Conservation (phyloP, 2,797 vertebrate species). For the Psittacula derbiana region DNA sequence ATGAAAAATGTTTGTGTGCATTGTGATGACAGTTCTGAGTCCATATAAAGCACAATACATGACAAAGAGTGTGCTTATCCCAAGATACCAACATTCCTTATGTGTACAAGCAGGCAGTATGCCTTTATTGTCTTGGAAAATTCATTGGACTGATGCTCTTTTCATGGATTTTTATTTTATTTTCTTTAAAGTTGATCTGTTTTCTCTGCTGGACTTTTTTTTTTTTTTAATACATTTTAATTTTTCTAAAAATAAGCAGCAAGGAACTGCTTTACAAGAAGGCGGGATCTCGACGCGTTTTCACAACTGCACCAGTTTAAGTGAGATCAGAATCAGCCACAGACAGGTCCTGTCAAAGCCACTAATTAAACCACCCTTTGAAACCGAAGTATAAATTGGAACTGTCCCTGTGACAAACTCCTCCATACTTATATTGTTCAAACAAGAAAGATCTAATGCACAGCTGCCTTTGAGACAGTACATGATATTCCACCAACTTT, state of each 20-base stretch:
- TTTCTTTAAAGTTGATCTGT: not conserved
- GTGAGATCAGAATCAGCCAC: not conserved
- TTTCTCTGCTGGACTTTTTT: not conserved
- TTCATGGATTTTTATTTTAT: not conserved
- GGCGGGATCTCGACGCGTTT: not conserved
- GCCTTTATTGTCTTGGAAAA: constrained; percentile 47
- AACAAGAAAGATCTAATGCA: not conserved
- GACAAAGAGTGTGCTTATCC: constrained; percentile 49
- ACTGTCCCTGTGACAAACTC: not conserved
- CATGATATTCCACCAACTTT: not conserved
- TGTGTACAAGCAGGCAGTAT: constrained; percentile 35
- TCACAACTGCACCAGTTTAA: not conserved
- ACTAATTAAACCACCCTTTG: not conserved
- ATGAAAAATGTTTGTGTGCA: constrained; percentile 68
- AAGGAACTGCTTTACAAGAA: not conserved
- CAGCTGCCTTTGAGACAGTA: not conserved
- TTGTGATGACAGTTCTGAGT: constrained; percentile 65
- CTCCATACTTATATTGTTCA: not conserved
- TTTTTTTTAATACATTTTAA: not conserved
- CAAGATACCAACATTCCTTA: constrained; percentile 50
- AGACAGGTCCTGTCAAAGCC: not conserved
- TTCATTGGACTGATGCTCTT: not conserved
- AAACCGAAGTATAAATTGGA: constrained; percentile 7
- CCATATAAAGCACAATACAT: constrained; percentile 59
- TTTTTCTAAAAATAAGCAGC: not conserved